A percentile compares a stretch with the other conserved stretches of the same genome.
phyloP scores from a whole-genome alignment of 2,888 invertebrate genomes.

The Herminia tarsipennalis region DNA sequence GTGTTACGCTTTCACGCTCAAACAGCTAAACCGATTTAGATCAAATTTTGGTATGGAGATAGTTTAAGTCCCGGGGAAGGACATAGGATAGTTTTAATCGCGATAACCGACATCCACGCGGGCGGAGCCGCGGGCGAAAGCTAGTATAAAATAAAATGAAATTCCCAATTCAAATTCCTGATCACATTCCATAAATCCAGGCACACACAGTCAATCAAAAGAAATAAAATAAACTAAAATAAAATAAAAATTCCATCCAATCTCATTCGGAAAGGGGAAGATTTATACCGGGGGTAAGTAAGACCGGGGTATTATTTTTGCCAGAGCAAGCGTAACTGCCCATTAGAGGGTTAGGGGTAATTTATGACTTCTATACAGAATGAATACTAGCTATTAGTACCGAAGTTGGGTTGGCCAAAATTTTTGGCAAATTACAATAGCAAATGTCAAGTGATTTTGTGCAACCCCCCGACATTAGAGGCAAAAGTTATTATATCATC shows the following conservation, averaged over 20 bases:
- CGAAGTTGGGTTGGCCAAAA: not conserved
- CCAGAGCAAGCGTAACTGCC: constrained; percentile 67
- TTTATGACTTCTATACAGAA: constrained; percentile 32
- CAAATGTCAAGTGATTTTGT: too few relatives aligned
- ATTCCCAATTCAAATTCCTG: not conserved
- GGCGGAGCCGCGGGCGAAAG: too few relatives aligned
- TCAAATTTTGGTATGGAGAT: too few relatives aligned
- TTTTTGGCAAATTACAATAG: too few relatives aligned
- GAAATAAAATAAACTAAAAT: constrained; percentile 6
- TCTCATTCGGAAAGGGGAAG: constrained; percentile 42
- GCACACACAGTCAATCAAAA: not conserved
- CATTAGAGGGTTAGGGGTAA: constrained; percentile 65
- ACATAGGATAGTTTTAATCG: too few relatives aligned
- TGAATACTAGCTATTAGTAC: constrained; percentile 13
- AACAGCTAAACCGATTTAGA: too few relatives aligned
- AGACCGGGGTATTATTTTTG: constrained; percentile 62
- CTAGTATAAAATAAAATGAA: not conserved
- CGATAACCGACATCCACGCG: too few relatives aligned
- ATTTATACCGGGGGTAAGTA: constrained; percentile 63
- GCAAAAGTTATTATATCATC: too few relatives aligned
- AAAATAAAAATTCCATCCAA: constrained; percentile 40
- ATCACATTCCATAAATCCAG: constrained; percentile 2
- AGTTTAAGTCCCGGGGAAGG: too few relatives aligned
- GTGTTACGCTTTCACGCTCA: too few relatives aligned
- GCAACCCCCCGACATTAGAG: too few relatives aligned